A percentile compares a stretch with the other conserved stretches of the same genome.
Evolutionary conservation across 2,113 vertebrate genomes (phyloP).

Genomic region (Chaenocephalus aceratus): DNA sequence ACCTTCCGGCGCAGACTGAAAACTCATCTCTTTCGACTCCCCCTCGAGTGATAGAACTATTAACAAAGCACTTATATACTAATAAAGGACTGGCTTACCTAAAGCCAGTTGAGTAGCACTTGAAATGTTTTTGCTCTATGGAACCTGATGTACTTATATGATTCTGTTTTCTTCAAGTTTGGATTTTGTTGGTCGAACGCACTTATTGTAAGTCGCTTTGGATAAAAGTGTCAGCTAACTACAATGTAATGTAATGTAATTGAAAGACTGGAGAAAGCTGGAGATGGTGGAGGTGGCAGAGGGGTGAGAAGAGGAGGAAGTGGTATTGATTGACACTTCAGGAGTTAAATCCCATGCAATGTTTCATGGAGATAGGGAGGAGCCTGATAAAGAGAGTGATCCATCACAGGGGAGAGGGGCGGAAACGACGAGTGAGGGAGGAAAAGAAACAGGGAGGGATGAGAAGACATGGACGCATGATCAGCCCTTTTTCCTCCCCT

Average conservation of each 20-base stretch:
- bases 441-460: background rate
- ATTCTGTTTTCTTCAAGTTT: too few species aligned
- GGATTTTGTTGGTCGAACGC: too few species aligned
- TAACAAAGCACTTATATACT: too few species aligned
- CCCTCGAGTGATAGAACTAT: too few species aligned
- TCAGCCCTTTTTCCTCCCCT: background rate
- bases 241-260: background rate
- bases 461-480: background rate
- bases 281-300: background rate
- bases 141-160: too few species aligned
- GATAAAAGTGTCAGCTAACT: too few species aligned
- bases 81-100: too few species aligned
- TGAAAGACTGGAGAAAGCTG: background rate
- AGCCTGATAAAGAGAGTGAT: slow-evolving; percentile 69
- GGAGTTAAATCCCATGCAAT: slow-evolving; percentile 78
- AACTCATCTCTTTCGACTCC: too few species aligned
- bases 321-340: slow-evolving; percentile 79
- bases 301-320: slow-evolving; percentile 39
- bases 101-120: too few species aligned
- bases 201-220: too few species aligned
- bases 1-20: too few species aligned
- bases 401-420: slow-evolving; percentile 58
- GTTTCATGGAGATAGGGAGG: slow-evolving; percentile 70
- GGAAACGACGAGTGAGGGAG: background rate
- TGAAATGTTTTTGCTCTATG: too few species aligned